Evolutionary conservation across 2,888 invertebrate genomes (phyloP).

Genomic region (Barypeithes pellucidus): DNA sequence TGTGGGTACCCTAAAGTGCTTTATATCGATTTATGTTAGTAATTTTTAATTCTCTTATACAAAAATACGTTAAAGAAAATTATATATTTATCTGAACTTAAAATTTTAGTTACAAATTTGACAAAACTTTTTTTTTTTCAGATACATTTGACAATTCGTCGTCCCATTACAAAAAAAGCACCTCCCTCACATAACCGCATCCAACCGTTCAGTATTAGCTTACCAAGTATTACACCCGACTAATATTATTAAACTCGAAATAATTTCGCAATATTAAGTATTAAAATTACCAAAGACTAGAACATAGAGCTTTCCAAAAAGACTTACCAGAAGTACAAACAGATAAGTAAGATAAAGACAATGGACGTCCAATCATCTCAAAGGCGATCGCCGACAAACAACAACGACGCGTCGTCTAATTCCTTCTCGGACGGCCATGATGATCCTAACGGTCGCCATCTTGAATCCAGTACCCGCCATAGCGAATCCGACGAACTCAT

Average conservation of each 20-base stretch:
- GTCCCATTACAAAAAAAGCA: slow-evolving; percentile 25
- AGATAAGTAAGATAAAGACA: not conserved
- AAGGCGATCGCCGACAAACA: slow-evolving; percentile 26
- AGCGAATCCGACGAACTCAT: slow-evolving; percentile 44
- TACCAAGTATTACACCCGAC: slow-evolving; percentile 42
- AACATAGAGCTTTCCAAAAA: slow-evolving; percentile 7
- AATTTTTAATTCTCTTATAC: no score
- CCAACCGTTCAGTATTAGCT: slow-evolving; percentile 43
- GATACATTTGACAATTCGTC: not conserved
- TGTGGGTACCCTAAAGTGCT: no score
- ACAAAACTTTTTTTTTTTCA: not conserved
- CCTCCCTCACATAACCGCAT: slow-evolving; percentile 2
- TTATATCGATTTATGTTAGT: no score
- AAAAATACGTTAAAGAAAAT: no score
- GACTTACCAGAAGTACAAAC: slow-evolving; percentile 38
- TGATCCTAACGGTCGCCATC: not conserved
- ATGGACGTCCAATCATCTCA: slow-evolving; percentile 48
- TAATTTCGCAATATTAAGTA: slow-evolving; percentile 20
- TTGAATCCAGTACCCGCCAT: slow-evolving; percentile 9
- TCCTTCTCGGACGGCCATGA: not conserved
- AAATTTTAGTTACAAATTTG: not conserved
- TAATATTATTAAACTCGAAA: slow-evolving; percentile 8
- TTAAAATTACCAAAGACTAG: slow-evolving; percentile 45
- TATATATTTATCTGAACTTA: no score
- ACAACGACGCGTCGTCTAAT: not conserved